Evolutionary conservation across 2,888 invertebrate species (phyloP), one percentile per base, ranked within the genome.

Genomic region (Leucoptera coffeella): DNA sequence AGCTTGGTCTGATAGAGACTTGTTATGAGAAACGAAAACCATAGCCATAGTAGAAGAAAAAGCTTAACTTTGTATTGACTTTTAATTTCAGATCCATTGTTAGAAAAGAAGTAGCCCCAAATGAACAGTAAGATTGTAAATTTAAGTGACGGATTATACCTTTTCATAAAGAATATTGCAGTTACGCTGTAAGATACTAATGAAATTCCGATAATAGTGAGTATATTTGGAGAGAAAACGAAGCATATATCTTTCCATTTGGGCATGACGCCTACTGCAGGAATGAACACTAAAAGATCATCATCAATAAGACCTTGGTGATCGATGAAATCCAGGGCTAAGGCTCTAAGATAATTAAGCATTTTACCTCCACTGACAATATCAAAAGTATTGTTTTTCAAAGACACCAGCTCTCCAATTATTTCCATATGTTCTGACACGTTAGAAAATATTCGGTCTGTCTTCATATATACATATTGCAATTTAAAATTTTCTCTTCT

Each of bases 1-100:
- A 57, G 32, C 24, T 38, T 45, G 1, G 54, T 43, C 14, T 45
- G 43, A 25, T 57, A 58, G 28, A 38, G 43, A 0, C 40, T 30
- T 25, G 44, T 47, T 2, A 55, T 38, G 1, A 56, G 30, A 29
- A 41, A 50, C 4, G 31, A 35, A 22, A 29, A 32, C 22, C 22
- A 22, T 12, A 27, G 15, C 27, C 27, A 27, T 3, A 23, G 3
- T 9, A 27, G 9, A 11, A 27, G 15, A 2, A 22, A 15, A 22
- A 12, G 23, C 11, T 14, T 21, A 11, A 21, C 5, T 12, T 10
- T n/a, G 4, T 22, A 10, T 4, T 34, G 34, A 2, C 38, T 35
- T 3, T 29, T 31, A 8, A 46, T 34, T 6, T 23, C 32, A 15
- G 33, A 37, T 10, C 45, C 35, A 4, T 9, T 15, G 15, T 46